A percentile compares a stretch with the other conserved stretches of the same genome.
Evolutionary conservation across 2,113 vertebrate species (phyloP).

Genomic region (Centropus unirufus): DNA sequence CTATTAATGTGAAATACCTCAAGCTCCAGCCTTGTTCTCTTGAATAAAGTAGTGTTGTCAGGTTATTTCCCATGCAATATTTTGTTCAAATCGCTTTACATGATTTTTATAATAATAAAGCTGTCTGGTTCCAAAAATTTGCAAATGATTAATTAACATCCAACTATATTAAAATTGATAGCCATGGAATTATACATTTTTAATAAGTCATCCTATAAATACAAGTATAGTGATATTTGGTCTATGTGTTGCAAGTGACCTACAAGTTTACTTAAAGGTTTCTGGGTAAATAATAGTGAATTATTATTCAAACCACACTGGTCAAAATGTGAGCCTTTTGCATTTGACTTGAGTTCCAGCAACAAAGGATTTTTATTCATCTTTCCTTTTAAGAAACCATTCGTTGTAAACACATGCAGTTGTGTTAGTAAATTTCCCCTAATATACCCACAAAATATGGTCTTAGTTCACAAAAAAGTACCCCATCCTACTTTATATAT

Average conservation of each 20-base stretch:
- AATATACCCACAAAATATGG: background rate
- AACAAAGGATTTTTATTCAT: background rate
- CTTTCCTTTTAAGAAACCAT: background rate
- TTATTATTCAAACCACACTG: background rate
- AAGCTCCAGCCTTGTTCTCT: background rate
- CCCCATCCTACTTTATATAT: background rate
- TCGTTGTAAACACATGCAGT: background rate
- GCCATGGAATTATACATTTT: background rate
- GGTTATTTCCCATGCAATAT: background rate
- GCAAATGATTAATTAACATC: background rate
- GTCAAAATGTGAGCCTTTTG: background rate
- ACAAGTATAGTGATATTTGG: background rate
- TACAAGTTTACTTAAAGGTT: background rate
- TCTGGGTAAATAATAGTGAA: background rate
- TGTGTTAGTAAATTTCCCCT: background rate
- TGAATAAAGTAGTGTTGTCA: background rate
- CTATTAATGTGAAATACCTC: background rate
- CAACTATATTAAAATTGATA: background rate
- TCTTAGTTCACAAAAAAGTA: background rate
- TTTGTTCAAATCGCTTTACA: background rate
- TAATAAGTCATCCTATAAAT: background rate
- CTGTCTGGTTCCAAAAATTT: background rate
- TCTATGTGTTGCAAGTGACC: background rate
- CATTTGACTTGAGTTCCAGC: background rate
- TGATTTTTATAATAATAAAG: background rate